phyloP scores from a whole-genome alignment of 2,888 invertebrate species.

The Acrobasis suavella region DNA sequence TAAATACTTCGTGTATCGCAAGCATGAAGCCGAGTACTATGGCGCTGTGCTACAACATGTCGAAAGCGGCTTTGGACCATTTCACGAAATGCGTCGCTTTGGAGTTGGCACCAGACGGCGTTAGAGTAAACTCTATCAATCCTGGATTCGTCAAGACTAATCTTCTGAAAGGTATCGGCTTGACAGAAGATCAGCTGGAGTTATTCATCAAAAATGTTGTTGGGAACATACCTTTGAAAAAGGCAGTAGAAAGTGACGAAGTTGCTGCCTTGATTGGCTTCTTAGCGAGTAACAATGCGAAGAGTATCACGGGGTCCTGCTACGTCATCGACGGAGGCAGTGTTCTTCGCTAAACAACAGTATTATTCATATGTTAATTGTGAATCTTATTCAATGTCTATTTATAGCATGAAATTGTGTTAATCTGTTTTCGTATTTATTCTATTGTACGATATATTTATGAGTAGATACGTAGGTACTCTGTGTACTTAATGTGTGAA shows the following conservation, averaged over 20 bases:
- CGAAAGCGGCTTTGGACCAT: conserved; percentile 96
- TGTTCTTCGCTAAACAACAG: conserved; percentile 42
- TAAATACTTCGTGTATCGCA: conserved; percentile 95
- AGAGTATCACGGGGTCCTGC: conserved; percentile 92
- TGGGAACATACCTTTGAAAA: conserved; percentile 93
- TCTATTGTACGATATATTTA: not conserved
- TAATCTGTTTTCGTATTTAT: not conserved
- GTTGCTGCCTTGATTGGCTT: conserved; percentile 94
- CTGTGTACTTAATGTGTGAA: not conserved
- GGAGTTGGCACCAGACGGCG: conserved; percentile 89
- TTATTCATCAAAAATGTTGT: conserved; percentile 83
- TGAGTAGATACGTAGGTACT: too few species aligned
- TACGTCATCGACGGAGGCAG: conserved; percentile 67
- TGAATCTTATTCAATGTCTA: not conserved
- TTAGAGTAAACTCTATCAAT: conserved; percentile 94
- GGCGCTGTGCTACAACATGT: conserved; percentile 93
- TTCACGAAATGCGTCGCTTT: conserved; percentile 95
- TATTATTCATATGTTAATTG: conserved; percentile 1
- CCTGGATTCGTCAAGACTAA: conserved; percentile 97
- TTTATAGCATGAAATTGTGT: not conserved
- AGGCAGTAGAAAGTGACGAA: conserved; percentile 90
- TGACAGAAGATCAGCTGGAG: conserved; percentile 87
- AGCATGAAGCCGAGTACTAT: conserved; percentile 86
- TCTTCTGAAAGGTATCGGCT: conserved; percentile 86
- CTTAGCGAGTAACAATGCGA: conserved; percentile 92